Percentiles rank a stretch among this genome's conserved stretches.
phyloP scores from a whole-genome alignment of 2,888 invertebrate genomes.

The Sepiola atlantica region DNA sequence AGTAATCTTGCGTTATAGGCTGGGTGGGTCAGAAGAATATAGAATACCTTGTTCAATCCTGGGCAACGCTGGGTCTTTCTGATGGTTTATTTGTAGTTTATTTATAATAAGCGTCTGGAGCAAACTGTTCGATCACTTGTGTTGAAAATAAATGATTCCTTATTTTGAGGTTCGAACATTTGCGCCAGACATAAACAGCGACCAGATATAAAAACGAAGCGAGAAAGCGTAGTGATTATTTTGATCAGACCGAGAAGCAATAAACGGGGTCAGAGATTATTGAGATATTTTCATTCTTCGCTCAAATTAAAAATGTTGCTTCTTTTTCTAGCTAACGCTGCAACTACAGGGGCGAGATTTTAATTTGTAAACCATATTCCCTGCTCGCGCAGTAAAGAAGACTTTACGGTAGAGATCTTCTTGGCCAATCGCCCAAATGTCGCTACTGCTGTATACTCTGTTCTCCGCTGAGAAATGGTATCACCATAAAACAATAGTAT shows the following conservation, averaged over 20 bases:
- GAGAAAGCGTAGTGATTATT: no score
- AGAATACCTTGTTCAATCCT: no score
- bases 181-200: background rate
- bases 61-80: no score
- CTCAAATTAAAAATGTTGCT: background rate
- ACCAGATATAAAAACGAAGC: background rate
- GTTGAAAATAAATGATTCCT: background rate
- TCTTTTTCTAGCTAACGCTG: background rate
- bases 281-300: background rate
- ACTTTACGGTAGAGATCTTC: background rate
- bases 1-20: no score
- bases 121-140: background rate
- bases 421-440: background rate
- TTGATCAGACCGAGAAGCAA: background rate
- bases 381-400: background rate
- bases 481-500: conserved; percentile 36
- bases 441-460: background rate
- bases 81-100: no score
- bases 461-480: conserved; percentile 16
- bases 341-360: background rate
- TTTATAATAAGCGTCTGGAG: background rate
- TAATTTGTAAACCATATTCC: background rate
- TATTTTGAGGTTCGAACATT: background rate
- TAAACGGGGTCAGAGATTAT: background rate
- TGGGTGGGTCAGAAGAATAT: no score